Evolutionary conservation across 2,113 vertebrate genomes (phyloP).

Genomic region (Cheilinus undulatus): DNA sequence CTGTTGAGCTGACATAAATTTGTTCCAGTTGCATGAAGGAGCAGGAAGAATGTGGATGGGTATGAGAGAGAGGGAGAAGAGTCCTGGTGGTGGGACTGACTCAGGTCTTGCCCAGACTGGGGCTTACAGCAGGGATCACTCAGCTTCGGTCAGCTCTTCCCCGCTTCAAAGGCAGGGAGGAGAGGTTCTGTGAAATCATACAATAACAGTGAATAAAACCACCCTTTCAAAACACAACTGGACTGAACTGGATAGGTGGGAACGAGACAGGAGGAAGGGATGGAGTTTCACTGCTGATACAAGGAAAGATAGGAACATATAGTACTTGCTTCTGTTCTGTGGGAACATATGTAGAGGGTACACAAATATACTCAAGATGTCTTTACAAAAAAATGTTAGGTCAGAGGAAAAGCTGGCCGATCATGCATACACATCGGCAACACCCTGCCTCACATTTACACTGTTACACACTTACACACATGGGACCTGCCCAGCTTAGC

Average conservation of each 20-base stretch:
- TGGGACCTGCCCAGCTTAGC: neutral
- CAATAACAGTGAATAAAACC: constrained; percentile 79
- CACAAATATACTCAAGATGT: constrained; percentile 19
- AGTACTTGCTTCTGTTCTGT: constrained; percentile 46
- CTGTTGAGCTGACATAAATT: constrained; percentile 81
- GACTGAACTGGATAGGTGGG: constrained; percentile 75
- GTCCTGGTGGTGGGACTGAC: constrained; percentile 61
- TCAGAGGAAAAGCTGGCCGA: constrained; percentile 20
- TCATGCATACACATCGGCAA: neutral
- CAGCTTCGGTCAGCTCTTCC: constrained; percentile 75
- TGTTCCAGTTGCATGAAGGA: constrained; percentile 78
- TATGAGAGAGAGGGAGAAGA: constrained; percentile 51
- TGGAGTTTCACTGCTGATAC: constrained; percentile 71
- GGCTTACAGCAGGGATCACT: constrained; percentile 78
- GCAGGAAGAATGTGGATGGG: constrained; percentile 72
- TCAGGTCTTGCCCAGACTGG: constrained; percentile 70
- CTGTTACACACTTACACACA: neutral
- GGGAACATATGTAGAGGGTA: constrained; percentile 41
- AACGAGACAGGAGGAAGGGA: constrained; percentile 73
- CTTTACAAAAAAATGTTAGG: constrained; percentile 4
- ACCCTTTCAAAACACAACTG: constrained; percentile 81
- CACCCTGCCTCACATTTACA: constrained; percentile 14
- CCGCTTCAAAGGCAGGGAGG: constrained; percentile 80
- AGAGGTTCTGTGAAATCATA: constrained; percentile 78
- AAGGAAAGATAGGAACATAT: constrained; percentile 63